Evolutionary conservation across 2,797 vertebrate species (phyloP).

Genomic region (Trachurus trachurus): DNA sequence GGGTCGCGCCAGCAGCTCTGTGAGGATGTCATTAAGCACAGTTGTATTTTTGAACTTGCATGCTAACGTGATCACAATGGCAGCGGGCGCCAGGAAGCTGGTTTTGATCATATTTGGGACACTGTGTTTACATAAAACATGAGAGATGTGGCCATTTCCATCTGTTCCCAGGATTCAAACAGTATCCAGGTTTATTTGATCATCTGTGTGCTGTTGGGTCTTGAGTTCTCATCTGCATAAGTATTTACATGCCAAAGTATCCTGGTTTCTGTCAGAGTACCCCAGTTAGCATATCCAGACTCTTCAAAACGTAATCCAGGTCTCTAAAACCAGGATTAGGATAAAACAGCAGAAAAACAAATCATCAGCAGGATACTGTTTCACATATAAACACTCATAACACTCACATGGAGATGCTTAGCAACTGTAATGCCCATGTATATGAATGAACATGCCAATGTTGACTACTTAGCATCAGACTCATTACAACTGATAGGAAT

Average conservation of each 20-base stretch:
- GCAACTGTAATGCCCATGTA: neutral
- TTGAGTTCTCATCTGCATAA: neutral
- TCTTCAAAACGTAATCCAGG: neutral
- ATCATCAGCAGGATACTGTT: neutral
- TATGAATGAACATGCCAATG: neutral
- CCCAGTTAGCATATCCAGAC: neutral
- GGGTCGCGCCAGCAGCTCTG: constrained; percentile 17
- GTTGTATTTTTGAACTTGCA: neutral
- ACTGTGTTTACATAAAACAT: neutral
- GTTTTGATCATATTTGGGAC: neutral
- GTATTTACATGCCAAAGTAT: neutral
- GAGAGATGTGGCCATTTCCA: neutral
- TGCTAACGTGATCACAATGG: neutral
- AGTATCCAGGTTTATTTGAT: neutral
- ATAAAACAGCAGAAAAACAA: neutral
- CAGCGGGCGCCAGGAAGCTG: neutral
- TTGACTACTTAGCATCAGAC: neutral
- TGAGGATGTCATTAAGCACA: constrained; percentile 8
- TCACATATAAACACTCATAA: neutral
- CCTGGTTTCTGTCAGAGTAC: neutral
- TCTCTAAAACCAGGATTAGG: neutral
- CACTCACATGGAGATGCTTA: neutral
- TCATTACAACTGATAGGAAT: neutral
- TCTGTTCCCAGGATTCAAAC: neutral
- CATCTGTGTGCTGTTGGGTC: neutral